A percentile compares a stretch with the other conserved stretches of the same genome.
Evolutionary conservation across 2,888 invertebrate genomes (phyloP).

Genomic region (Lamproptera curius): DNA sequence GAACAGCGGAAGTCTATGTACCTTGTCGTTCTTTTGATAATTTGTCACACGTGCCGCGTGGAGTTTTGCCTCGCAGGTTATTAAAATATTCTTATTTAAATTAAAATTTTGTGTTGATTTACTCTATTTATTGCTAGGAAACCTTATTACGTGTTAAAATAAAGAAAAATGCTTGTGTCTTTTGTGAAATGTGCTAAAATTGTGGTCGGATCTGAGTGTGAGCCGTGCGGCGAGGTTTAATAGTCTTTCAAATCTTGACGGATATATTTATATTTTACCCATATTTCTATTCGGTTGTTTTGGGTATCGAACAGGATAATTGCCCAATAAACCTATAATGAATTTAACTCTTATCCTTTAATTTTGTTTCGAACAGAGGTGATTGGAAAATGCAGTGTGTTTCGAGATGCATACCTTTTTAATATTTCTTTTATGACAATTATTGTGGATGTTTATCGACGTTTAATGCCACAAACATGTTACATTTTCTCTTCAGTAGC

Average conservation of each 20-base stretch:
- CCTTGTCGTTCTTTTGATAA: slow-evolving; percentile 69
- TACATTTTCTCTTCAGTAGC: no score
- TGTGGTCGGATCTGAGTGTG: slow-evolving; percentile 7
- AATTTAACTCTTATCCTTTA: no score
- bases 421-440: no score
- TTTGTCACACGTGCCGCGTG: slow-evolving; percentile 78
- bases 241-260: background rate
- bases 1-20: slow-evolving; percentile 58
- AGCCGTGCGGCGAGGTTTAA: slow-evolving; percentile 5
- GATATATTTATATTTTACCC: no score
- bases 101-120: slow-evolving; percentile 32
- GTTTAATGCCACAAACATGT: no score
- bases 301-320: no score
- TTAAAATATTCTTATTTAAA: slow-evolving; percentile 43
- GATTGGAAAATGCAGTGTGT: background rate
- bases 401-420: background rate
- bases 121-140: background rate
- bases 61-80: slow-evolving; percentile 75
- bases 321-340: no score
- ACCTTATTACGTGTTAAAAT: slow-evolving; percentile 7
- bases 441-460: no score
- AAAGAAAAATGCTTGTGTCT: slow-evolving; percentile 34
- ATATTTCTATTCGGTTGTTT: no score
- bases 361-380: background rate
- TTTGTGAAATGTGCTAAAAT: slow-evolving; percentile 43